phyloP scores from a whole-genome alignment of 2,888 invertebrate genomes.

The Heliconius erato region DNA sequence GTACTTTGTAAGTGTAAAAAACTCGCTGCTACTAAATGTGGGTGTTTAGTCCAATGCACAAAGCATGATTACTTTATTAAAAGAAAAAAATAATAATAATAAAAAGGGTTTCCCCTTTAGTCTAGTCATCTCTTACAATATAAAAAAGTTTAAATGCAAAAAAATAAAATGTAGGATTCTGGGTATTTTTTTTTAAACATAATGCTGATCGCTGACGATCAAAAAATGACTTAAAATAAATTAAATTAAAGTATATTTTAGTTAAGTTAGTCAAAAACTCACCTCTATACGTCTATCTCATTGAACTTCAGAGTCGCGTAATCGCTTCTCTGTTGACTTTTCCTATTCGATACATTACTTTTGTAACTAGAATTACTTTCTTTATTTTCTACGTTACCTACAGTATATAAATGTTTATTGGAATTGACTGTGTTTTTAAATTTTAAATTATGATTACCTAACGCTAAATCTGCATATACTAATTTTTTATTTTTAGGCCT shows the following conservation, averaged over 20 bases:
- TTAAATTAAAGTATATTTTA: background rate
- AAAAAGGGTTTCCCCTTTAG: background rate
- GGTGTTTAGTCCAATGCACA: background rate
- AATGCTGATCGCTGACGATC: background rate
- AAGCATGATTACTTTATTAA: background rate
- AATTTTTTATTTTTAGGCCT: slow-evolving; percentile 82
- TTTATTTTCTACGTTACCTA: slow-evolving; percentile 76
- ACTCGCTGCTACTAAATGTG: background rate
- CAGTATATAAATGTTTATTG: slow-evolving; percentile 84
- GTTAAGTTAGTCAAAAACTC: slow-evolving; percentile 57
- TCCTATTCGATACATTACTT: slow-evolving; percentile 70
- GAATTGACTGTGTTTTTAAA: slow-evolving; percentile 86
- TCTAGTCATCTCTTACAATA: background rate
- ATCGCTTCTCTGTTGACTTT: slow-evolving; percentile 73
- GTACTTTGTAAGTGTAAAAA: background rate
- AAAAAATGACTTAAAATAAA: background rate
- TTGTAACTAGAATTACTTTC: slow-evolving; percentile 76
- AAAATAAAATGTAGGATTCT: no score
- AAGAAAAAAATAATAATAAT: background rate
- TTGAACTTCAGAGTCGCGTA: slow-evolving; percentile 84
- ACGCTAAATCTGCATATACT: slow-evolving; percentile 84
- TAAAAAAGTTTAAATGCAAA: no score
- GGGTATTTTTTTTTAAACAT: no score
- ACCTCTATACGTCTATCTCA: slow-evolving; percentile 84
- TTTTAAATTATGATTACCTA: slow-evolving; percentile 85